Evolutionary conservation across 1,140 invertebrate genomes (phyloP).

Genomic region (Nephotettix cincticeps): DNA sequence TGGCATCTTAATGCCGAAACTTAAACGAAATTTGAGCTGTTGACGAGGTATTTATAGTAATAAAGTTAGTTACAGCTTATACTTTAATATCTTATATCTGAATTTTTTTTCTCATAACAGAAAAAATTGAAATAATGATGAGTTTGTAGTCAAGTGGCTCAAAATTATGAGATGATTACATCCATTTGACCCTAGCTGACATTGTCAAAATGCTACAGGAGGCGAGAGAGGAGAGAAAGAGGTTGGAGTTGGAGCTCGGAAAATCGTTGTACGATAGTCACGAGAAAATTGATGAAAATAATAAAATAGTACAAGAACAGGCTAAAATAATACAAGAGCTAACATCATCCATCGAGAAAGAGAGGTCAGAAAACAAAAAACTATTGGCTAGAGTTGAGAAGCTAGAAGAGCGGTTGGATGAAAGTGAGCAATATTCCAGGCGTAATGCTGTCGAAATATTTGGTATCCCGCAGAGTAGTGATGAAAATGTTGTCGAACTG

Average conservation of each 20-base stretch:
- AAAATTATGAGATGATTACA: too few relatives aligned
- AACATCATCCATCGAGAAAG: neutral
- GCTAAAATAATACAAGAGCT: neutral
- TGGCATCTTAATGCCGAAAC: too few relatives aligned
- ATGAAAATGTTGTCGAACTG: constrained; percentile 6
- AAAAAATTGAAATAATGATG: too few relatives aligned
- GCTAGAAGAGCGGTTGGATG: neutral
- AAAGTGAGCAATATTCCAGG: neutral
- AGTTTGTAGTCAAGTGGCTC: too few relatives aligned
- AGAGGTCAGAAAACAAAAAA: neutral
- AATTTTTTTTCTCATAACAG: too few relatives aligned
- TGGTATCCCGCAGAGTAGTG: neutral
- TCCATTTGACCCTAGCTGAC: neutral
- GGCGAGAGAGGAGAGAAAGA: neutral
- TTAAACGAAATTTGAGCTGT: too few relatives aligned
- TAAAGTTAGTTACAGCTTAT: too few relatives aligned
- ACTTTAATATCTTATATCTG: too few relatives aligned
- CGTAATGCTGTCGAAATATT: constrained; percentile 4
- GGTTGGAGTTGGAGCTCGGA: neutral
- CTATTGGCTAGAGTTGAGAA: neutral
- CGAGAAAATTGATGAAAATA: neutral
- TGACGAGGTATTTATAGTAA: too few relatives aligned
- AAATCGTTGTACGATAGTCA: neutral
- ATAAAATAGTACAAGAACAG: neutral
- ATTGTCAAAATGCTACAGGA: neutral